These are phyloP conservation scores for Onthophagus sagittarius DNA, from an alignment of 2,888 invertebrate species.

Conservation along the genomic window DNA sequence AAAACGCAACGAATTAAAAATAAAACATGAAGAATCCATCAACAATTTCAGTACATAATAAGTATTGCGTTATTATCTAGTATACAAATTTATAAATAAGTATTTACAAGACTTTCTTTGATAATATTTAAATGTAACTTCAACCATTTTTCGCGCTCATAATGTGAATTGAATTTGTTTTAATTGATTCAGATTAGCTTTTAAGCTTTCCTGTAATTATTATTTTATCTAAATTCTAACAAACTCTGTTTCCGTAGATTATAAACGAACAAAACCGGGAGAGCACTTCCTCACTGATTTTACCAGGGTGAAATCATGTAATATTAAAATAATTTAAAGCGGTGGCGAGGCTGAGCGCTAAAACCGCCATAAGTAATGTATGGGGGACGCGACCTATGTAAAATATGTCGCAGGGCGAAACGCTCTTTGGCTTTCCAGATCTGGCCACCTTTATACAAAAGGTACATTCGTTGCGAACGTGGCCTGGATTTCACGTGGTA, in stretches of 20 bases:
- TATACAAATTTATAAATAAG: no score
- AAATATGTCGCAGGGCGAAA: slow-evolving; percentile 32
- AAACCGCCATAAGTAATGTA: slow-evolving; percentile 36
- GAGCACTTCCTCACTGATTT: neutral
- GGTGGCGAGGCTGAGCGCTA: slow-evolving; percentile 30
- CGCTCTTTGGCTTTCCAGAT: neutral
- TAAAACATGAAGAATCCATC: no score
- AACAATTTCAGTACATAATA: no score
- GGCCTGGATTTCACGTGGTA: neutral
- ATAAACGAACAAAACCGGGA: neutral
- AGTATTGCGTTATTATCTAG: no score
- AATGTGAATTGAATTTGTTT: no score
- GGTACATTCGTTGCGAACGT: neutral
- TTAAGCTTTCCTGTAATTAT: no score
- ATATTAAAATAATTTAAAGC: slow-evolving; percentile 48
- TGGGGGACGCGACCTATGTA: slow-evolving; percentile 34
- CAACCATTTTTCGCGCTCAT: no score
- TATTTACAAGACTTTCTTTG: no score
- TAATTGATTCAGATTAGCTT: no score
- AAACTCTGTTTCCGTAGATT: neutral
- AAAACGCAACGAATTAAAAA: no score
- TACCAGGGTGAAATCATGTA: slow-evolving; percentile 43
- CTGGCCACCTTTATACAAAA: neutral
- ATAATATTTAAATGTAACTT: no score
- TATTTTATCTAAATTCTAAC: neutral